Evolutionary conservation across 2,797 vertebrate species (phyloP).

Genomic region (Antrozous pallidus): DNA sequence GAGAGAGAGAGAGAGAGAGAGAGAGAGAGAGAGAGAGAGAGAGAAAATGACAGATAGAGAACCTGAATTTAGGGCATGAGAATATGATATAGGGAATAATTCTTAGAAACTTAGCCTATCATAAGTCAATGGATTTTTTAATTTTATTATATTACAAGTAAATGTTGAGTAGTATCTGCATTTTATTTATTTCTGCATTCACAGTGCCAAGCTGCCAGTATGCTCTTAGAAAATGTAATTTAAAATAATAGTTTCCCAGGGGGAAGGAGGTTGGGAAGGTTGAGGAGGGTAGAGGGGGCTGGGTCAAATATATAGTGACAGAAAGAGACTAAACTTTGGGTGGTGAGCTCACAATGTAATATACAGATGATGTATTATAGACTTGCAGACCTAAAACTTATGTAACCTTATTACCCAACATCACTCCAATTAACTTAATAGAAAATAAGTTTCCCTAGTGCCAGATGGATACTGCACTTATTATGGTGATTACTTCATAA

Average conservation of each 20-base stretch:
- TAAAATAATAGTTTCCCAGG: background rate
- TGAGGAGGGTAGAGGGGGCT: background rate
- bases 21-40: background rate
- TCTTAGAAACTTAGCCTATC: background rate
- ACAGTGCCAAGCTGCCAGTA: background rate
- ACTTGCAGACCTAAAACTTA: background rate
- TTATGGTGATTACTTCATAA: background rate
- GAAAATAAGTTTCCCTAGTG: background rate
- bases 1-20: background rate
- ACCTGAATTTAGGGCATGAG: background rate
- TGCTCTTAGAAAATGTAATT: background rate
- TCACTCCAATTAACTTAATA: background rate
- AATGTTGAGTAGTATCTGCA: background rate
- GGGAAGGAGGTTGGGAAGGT: background rate
- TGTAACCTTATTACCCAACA: background rate
- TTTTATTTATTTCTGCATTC: conserved; percentile 32
- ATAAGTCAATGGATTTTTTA: background rate
- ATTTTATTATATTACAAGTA: background rate
- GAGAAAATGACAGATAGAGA: background rate
- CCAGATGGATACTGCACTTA: background rate
- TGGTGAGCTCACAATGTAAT: background rate
- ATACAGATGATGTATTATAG: background rate
- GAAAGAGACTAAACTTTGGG: background rate
- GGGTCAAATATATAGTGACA: background rate
- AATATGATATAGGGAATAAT: background rate